These are phyloP conservation scores for Creontiades dilutus DNA, from an alignment of 2,888 invertebrate genomes.

Conservation along the genomic window DNA sequence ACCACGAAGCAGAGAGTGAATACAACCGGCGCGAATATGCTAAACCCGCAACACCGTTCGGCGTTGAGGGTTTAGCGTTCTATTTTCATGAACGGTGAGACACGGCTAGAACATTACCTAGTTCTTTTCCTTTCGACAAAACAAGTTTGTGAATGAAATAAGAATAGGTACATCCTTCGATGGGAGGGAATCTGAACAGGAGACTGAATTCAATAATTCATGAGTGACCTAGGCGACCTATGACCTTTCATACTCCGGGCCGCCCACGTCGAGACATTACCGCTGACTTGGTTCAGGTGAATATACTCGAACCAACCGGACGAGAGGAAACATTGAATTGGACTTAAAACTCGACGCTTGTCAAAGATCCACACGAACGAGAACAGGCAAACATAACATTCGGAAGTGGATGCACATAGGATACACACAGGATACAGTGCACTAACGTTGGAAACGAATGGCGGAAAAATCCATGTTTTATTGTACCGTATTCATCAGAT, in stretches of 20 bases:
- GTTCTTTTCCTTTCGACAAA: not conserved
- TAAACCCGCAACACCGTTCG: not conserved
- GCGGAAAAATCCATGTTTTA: too few relatives aligned
- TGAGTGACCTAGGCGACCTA: constrained; percentile 14
- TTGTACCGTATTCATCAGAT: too few relatives aligned
- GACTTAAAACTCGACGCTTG: too few relatives aligned
- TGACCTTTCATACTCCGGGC: not conserved
- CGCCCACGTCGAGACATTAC: not conserved
- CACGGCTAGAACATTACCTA: not conserved
- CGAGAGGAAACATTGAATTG: not conserved
- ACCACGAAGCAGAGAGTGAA: not conserved
- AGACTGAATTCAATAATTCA: not conserved
- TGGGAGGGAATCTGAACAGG: not conserved
- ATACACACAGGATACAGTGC: too few relatives aligned
- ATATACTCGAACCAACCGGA: not conserved
- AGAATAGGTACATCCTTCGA: not conserved
- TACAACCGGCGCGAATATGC: not conserved
- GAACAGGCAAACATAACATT: too few relatives aligned
- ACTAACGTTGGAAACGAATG: too few relatives aligned
- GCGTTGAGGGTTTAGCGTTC: constrained; percentile 17
- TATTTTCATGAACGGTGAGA: not conserved
- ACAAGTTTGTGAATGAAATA: not conserved
- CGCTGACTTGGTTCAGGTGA: not conserved
- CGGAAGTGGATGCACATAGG: too few relatives aligned
- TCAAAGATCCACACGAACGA: too few relatives aligned